phyloP scores from a whole-genome alignment of 2,113 vertebrate species.

The Lathamus discolor region DNA sequence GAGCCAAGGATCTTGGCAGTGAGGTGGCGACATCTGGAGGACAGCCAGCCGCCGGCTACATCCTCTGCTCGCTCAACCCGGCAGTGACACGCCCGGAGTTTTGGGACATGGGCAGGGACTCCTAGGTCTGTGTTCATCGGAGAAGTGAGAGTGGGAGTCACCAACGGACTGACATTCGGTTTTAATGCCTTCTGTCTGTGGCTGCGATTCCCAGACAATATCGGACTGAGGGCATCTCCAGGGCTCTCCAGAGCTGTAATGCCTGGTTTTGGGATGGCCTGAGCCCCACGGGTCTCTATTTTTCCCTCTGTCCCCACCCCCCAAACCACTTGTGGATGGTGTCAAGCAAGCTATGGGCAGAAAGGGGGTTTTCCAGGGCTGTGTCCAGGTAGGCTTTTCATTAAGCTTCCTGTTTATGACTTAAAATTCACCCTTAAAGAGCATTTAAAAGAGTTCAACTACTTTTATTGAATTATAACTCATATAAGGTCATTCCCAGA shows the following conservation, averaged over 20 bases:
- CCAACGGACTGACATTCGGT: neutral
- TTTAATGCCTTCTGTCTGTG: neutral
- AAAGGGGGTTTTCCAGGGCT: neutral
- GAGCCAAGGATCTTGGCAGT: neutral
- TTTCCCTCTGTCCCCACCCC: neutral
- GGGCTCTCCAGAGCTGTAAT: neutral
- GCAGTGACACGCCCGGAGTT: neutral
- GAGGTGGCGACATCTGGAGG: conserved; percentile 42
- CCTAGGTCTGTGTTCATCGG: rapidly evolving
- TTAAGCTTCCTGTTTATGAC: neutral
- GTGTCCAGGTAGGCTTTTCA: neutral
- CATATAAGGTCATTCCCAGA: neutral
- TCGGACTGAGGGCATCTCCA: neutral
- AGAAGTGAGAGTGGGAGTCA: neutral
- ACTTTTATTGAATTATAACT: neutral
- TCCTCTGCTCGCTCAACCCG: neutral
- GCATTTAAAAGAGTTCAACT: neutral
- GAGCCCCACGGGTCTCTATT: neutral
- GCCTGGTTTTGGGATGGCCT: neutral
- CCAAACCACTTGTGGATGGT: neutral
- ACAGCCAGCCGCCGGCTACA: neutral
- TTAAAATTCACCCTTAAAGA: neutral
- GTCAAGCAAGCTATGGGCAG: neutral
- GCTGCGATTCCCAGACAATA: neutral
- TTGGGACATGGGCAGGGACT: rapidly evolving